These are phyloP conservation scores for Syritta pipiens DNA, from an alignment of 2,888 invertebrate species.

Conservation along the genomic window DNA sequence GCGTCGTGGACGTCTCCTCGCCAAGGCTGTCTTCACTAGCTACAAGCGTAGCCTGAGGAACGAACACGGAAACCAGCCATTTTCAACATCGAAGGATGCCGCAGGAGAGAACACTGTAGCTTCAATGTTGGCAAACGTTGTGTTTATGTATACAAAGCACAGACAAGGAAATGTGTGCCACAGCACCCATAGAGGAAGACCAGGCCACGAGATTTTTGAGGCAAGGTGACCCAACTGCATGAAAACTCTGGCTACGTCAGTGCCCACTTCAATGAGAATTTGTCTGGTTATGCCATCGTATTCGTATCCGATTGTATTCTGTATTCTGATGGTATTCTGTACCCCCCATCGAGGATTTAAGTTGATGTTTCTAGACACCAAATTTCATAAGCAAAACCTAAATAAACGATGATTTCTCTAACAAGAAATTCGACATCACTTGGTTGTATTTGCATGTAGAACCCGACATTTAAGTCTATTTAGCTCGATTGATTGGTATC, in stretches of 20 bases:
- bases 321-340: slow-evolving; percentile 92
- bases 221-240: slow-evolving; percentile 97
- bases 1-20: slow-evolving; percentile 92
- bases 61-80: slow-evolving; percentile 94
- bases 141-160: slow-evolving; percentile 97
- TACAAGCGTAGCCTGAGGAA: slow-evolving; percentile 97
- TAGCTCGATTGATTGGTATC: no score
- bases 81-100: slow-evolving; percentile 92
- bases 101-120: slow-evolving; percentile 87
- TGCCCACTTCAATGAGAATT: slow-evolving; percentile 97
- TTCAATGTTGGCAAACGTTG: slow-evolving; percentile 99
- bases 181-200: slow-evolving; percentile 92
- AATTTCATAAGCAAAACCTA: slow-evolving; percentile 71
- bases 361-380: slow-evolving; percentile 73
- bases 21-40: slow-evolving; percentile 98
- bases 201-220: slow-evolving; percentile 97
- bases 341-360: slow-evolving; percentile 90
- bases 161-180: slow-evolving; percentile 92
- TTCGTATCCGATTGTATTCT: slow-evolving; percentile 89
- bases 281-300: slow-evolving; percentile 97
- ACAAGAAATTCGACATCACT: not conserved
- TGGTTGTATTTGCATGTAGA: not conserved
- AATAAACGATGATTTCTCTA: slow-evolving; percentile 63
- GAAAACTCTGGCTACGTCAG: slow-evolving; percentile 97
- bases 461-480: no score